Percentiles rank a stretch among this genome's conserved stretches.
These are phyloP conservation scores for Porites lutea DNA, from an alignment of 64 coral and sea anemone species.

Conservation along the genomic window DNA sequence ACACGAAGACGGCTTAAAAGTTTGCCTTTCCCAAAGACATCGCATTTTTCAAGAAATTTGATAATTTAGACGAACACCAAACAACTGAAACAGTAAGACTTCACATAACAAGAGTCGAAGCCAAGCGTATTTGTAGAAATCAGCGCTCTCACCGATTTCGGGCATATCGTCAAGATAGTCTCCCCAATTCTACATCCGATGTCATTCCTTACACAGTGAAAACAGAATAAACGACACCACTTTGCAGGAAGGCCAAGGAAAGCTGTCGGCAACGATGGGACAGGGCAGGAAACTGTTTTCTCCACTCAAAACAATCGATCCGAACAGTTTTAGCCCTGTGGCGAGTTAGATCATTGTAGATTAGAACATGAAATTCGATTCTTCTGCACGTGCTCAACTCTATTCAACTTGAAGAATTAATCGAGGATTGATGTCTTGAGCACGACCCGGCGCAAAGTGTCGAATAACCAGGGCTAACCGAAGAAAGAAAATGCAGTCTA, in stretches of 20 bases:
- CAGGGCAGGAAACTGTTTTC: conserved; percentile 1
- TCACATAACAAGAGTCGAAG: neutral
- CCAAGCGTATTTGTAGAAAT: neutral
- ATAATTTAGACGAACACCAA: neutral
- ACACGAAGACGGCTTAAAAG: neutral
- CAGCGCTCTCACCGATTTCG: conserved; percentile 45
- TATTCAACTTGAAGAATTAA: conserved; percentile 22
- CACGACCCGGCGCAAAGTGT: conserved; percentile 13
- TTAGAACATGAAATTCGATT: conserved; percentile 33
- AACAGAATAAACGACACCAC: neutral
- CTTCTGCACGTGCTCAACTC: conserved; percentile 23
- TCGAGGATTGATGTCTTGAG: conserved; percentile 21
- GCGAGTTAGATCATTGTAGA: conserved; percentile 36
- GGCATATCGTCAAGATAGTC: conserved; percentile 43
- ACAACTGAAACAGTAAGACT: neutral
- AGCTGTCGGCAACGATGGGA: conserved; percentile 6
- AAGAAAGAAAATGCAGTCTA: neutral
- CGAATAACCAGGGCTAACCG: conserved; percentile 3
- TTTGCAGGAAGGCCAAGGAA: conserved; percentile 17
- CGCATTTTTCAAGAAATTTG: conserved; percentile 27
- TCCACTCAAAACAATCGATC: conserved; percentile 25
- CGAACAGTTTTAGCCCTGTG: neutral
- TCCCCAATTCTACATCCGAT: conserved; percentile 14
- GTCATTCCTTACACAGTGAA: conserved; percentile 46
- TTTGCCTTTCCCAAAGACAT: neutral